These are phyloP conservation scores for Papilio gigon DNA, from an alignment of 2,888 invertebrate species.

Conservation along the genomic window DNA sequence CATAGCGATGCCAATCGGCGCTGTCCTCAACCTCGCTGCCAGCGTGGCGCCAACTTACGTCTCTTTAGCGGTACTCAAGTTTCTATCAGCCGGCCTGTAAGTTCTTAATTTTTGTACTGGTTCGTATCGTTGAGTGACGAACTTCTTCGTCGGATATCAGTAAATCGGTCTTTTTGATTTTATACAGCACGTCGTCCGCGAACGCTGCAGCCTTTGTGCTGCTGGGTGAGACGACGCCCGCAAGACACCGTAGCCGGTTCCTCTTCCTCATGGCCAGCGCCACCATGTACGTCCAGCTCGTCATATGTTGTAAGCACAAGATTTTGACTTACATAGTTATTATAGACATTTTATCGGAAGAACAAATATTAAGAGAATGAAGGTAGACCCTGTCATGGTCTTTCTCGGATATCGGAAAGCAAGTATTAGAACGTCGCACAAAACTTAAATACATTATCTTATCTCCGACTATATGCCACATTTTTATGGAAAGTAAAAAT, in stretches of 20 bases:
- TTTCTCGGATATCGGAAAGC: too few relatives aligned
- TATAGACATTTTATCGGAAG: not conserved
- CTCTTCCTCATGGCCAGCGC: slow-evolving; percentile 71
- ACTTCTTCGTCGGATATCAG: too few relatives aligned
- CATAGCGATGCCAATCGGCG: slow-evolving; percentile 67
- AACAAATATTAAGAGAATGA: too few relatives aligned
- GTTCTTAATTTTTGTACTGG: slow-evolving; percentile 44
- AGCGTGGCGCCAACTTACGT: slow-evolving; percentile 64
- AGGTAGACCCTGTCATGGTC: too few relatives aligned
- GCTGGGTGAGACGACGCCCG: slow-evolving; percentile 65
- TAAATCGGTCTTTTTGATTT: too few relatives aligned
- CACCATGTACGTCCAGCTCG: slow-evolving; percentile 65
- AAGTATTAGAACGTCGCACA: too few relatives aligned
- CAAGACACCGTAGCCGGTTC: slow-evolving; percentile 58
- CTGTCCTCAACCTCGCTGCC: slow-evolving; percentile 57
- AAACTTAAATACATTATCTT: too few relatives aligned
- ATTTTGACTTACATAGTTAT: too few relatives aligned
- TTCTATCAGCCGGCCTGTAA: slow-evolving; percentile 68
- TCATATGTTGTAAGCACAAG: slow-evolving; percentile 65
- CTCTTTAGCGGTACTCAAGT: slow-evolving; percentile 61
- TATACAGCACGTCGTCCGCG: slow-evolving; percentile 68
- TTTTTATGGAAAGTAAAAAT: too few relatives aligned
- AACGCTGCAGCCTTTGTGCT: slow-evolving; percentile 72
- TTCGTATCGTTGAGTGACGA: not conserved
- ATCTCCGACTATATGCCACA: too few relatives aligned